These are phyloP conservation scores for Pituophis catenifer DNA, from an alignment of 2,113 vertebrate genomes.

Conservation along the genomic window DNA sequence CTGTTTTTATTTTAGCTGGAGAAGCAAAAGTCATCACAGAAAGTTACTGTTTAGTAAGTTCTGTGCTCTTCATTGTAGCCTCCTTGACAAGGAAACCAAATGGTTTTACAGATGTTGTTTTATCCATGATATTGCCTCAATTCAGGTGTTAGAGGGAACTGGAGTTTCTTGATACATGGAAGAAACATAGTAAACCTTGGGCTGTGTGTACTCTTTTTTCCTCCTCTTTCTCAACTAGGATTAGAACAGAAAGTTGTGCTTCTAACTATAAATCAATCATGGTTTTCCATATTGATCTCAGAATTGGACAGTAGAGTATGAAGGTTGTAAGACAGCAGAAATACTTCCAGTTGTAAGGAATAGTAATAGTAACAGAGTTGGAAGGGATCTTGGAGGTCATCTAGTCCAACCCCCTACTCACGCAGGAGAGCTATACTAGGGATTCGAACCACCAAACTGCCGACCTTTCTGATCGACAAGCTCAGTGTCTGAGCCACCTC, in stretches of 20 bases:
- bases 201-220: not conserved
- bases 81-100: conserved; percentile 49
- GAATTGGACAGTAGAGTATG: not conserved
- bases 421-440: no score
- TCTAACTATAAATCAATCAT: not conserved
- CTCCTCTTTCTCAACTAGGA: not conserved
- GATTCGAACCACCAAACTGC: no score
- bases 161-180: not conserved
- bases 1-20: conserved; percentile 15
- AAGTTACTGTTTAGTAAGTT: conserved; percentile 22
- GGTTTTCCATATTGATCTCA: not conserved
- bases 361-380: no score
- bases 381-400: no score
- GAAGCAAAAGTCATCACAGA: conserved; percentile 26
- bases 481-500: no score
- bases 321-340: not conserved
- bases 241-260: not conserved
- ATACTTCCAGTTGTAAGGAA: not conserved
- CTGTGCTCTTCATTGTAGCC: conserved; percentile 40
- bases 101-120: conserved; percentile 56
- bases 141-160: not conserved
- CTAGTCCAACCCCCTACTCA: no score
- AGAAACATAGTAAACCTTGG: not conserved
- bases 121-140: conserved; percentile 15
- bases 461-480: no score